phyloP scores from a whole-genome alignment of 2,113 vertebrate species.

The Mixornis gularis region DNA sequence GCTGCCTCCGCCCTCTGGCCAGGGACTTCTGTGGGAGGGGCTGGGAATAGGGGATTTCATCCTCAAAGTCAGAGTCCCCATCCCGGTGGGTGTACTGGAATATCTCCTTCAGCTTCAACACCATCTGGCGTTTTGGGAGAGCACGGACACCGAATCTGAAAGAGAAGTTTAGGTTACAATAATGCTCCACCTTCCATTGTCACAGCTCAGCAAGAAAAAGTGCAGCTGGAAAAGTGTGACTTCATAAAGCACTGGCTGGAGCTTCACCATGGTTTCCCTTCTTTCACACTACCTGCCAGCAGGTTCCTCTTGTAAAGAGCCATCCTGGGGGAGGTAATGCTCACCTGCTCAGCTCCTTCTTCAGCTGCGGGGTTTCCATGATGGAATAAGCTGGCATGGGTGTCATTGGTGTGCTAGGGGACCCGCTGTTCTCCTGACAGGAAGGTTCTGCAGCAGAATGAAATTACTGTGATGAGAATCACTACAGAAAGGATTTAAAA shows the following conservation, averaged over 20 bases:
- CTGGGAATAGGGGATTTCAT: conserved; percentile 58
- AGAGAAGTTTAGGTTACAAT: not conserved
- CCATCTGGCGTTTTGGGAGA: conserved; percentile 92
- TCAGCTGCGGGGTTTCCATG: conserved; percentile 92
- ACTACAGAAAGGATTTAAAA: not conserved
- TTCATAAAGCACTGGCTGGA: not conserved
- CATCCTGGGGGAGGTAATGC: not conserved
- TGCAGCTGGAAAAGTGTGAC: not conserved
- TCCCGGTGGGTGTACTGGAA: conserved; percentile 92
- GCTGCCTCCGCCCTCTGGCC: not conserved
- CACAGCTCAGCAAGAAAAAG: not conserved
- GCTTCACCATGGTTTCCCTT: not conserved
- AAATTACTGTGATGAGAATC: not conserved
- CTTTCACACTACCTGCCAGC: not conserved
- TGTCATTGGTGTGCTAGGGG: conserved; percentile 77
- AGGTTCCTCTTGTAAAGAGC: not conserved
- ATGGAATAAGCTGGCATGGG: conserved; percentile 89
- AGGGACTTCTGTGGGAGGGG: not conserved
- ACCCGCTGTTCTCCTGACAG: conserved; percentile 31
- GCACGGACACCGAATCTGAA: conserved; percentile 89
- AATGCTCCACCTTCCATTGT: not conserved
- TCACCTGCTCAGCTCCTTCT: conserved; percentile 87
- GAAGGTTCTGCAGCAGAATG: conserved; percentile 60
- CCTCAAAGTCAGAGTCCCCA: conserved; percentile 77
- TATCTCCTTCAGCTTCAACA: conserved; percentile 95